These are phyloP conservation scores for Caenorhabditis macrosperma DNA, from an alignment of 2,888 invertebrate genomes.

Conservation along the genomic window DNA sequence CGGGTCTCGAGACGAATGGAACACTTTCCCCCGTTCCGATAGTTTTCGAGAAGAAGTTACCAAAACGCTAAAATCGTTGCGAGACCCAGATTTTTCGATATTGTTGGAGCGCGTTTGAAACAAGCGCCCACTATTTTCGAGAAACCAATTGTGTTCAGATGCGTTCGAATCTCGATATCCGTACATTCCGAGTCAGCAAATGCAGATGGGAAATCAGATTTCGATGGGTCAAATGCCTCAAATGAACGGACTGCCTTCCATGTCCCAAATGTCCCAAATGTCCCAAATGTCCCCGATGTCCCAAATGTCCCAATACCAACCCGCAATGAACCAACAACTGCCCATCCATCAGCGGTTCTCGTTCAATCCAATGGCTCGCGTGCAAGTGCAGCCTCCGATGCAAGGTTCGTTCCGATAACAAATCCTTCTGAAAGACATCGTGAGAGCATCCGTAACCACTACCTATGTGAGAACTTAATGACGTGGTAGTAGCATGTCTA, in stretches of 20 bases:
- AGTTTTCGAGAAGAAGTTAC: neutral
- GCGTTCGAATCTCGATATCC: conserved; percentile 32
- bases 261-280: neutral
- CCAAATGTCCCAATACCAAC: neutral
- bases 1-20: neutral
- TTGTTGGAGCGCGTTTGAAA: no score
- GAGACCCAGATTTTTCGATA: no score
- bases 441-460: no score
- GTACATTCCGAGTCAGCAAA: conserved; percentile 31
- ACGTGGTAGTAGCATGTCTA: conserved; percentile 6
- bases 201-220: neutral
- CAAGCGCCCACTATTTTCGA: no score
- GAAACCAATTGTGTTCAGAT: conserved; percentile 8
- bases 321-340: conserved; percentile 7
- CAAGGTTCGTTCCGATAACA: conserved; percentile 2
- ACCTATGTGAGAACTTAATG: no score
- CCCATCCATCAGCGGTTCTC: conserved; percentile 27
- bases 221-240: conserved; percentile 1
- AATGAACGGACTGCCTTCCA: neutral
- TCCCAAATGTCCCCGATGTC: neutral
- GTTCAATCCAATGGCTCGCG: conserved; percentile 45
- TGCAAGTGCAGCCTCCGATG: conserved; percentile 44
- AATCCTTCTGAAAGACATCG: neutral
- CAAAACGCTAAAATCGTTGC: no score
- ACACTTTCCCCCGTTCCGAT: no score